These are phyloP conservation scores for Spisula solida DNA, from an alignment of 2,888 invertebrate species.

Conservation along the genomic window DNA sequence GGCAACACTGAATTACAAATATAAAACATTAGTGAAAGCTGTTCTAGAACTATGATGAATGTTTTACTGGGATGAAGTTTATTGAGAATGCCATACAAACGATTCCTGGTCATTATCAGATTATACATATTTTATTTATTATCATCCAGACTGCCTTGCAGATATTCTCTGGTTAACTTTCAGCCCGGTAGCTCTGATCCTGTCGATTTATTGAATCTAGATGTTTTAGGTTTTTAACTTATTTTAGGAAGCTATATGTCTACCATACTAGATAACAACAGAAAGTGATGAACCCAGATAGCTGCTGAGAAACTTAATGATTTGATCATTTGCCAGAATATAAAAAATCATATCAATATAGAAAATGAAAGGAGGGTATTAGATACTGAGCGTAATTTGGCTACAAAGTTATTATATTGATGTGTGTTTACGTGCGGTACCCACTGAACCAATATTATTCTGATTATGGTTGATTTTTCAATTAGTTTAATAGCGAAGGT, in stretches of 20 bases:
- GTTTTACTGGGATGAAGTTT: no score
- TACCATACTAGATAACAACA: conserved; percentile 1
- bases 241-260: conserved; percentile 7
- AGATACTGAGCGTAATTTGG: conserved; percentile 11
- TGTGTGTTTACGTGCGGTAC: conserved; percentile 17
- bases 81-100: no score
- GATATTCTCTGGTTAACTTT: background rate
- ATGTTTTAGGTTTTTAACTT: background rate
- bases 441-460: background rate
- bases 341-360: conserved; percentile 26
- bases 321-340: conserved; percentile 35
- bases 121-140: no score
- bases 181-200: background rate
- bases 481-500: conserved; percentile 12
- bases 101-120: no score
- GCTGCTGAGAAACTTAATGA: conserved; percentile 28
- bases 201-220: background rate
- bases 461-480: conserved; percentile 25
- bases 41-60: no score
- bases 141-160: background rate
- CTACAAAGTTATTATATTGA: background rate
- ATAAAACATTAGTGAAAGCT: no score
- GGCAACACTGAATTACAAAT: no score
- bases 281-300: conserved; percentile 15
- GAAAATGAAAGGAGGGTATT: background rate